Conservation (phyloP, 2,113 vertebrate species). For the Seriola aureovittata region DNA sequence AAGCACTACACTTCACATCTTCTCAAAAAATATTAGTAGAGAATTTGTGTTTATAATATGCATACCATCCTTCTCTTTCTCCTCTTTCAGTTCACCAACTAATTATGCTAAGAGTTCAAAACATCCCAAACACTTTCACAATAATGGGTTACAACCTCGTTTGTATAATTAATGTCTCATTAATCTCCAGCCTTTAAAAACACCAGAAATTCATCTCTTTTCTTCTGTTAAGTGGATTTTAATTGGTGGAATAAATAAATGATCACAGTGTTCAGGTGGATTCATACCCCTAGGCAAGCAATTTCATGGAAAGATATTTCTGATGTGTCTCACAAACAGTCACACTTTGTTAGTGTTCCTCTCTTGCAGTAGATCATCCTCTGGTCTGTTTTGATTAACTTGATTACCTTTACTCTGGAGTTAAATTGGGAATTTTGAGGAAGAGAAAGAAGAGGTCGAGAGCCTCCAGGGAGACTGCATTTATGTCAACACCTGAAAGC, state of each 20-base stretch:
- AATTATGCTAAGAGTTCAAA: constrained; percentile 50
- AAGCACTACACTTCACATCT: neutral
- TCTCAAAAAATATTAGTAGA: neutral
- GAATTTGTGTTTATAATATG: neutral
- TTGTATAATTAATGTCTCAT: constrained; percentile 70
- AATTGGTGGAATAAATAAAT: constrained; percentile 65
- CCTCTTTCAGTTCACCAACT: constrained; percentile 18
- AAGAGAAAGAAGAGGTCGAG: neutral
- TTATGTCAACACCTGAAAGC: constrained; percentile 15
- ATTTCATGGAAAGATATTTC: constrained; percentile 63
- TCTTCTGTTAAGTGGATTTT: constrained; percentile 63
- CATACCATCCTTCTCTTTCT: neutral
- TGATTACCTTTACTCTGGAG: constrained; percentile 19
- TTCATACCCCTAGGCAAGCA: constrained; percentile 27
- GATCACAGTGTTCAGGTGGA: constrained; percentile 48
- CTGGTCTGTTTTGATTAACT: constrained; percentile 39
- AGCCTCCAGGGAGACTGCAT: neutral
- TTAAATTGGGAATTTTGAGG: constrained; percentile 1
- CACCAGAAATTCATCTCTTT: constrained; percentile 51
- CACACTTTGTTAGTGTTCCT: constrained; percentile 17
- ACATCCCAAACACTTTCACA: constrained; percentile 27
- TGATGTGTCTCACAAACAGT: constrained; percentile 31
- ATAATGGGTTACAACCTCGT: constrained; percentile 57
- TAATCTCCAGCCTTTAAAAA: constrained; percentile 51
- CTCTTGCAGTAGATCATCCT: neutral